Base-by-base conservation (phyloP, 1,140 invertebrate genomes). In the Drosophila santomea region DNA sequence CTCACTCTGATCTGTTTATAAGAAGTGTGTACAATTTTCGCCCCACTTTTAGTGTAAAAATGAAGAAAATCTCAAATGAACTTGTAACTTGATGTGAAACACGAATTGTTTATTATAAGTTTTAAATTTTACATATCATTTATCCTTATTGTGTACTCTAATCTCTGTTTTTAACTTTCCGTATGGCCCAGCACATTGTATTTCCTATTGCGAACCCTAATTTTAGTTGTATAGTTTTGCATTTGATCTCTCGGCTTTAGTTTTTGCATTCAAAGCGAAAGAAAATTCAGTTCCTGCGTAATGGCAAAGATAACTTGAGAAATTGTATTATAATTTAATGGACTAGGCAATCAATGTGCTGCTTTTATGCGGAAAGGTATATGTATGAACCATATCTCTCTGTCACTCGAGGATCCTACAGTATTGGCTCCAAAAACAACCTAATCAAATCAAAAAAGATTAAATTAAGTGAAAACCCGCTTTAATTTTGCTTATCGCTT, bases 281-380 rank as follows among this genome's bases (percentile, higher is more conserved):
- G 56, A 45, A 59, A 59, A 72, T 72, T 71, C 39, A 72, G 67
- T 72, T 72, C 67, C 67, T 72, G 68, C 36, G 43, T 66, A 47
- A 47, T 63, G 35, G 43, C 62, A 69, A 57, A 62, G 44, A 75
- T 39, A 51, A 48, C 67, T 73, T 51, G 52, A 55, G 35, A 79
- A 79, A 44, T 74, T 54, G 69, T 79, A 80, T 79, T 57, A 79
- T 74, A 45, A 55, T 45, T 75, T 59, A 74, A 75, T 44, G 36
- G 32, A 55, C 41, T 47, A 23, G 10, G 17, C 14, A 15, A 50
- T 28, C 62, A 50, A 67, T 56, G 66, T 69, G 66, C 66, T 69
- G 66, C 28, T 50, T 55, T 35, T 32, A 55, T 68, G 55, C 55
- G 62, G 66, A 69, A 69, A 69, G 61, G 12, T 39, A 12, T 38